These are phyloP conservation scores for Laothoe populi DNA, from an alignment of 2,888 invertebrate species.

Conservation along the genomic window DNA sequence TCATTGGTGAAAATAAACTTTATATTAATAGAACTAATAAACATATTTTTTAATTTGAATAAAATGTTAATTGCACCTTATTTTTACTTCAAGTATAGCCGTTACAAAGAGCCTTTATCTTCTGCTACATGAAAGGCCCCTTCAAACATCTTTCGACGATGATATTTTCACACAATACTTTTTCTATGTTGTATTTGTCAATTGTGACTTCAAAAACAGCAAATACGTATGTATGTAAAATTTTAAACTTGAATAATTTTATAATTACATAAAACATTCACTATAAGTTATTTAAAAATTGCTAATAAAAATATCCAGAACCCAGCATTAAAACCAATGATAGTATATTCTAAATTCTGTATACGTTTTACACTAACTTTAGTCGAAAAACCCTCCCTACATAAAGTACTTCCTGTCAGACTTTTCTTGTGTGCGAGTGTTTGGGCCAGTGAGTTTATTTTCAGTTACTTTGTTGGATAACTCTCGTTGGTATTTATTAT, in stretches of 20 bases:
- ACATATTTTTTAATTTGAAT: too few relatives aligned
- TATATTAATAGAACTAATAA: too few relatives aligned
- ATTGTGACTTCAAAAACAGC: too few relatives aligned
- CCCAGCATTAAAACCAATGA: not conserved
- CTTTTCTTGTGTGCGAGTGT: not conserved
- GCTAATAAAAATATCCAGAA: not conserved
- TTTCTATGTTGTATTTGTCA: not conserved
- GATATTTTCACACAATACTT: not conserved
- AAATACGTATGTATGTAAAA: too few relatives aligned
- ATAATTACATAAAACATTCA: not conserved
- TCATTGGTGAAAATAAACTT: too few relatives aligned
- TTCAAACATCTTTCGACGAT: too few relatives aligned
- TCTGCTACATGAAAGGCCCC: too few relatives aligned
- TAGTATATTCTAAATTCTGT: not conserved
- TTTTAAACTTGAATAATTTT: too few relatives aligned
- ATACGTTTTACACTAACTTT: not conserved
- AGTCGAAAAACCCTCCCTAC: not conserved
- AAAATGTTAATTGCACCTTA: too few relatives aligned
- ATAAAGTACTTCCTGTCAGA: not conserved
- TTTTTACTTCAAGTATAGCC: too few relatives aligned
- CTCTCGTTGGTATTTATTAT: not conserved
- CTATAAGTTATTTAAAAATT: too few relatives aligned
- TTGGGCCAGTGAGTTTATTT: not conserved
- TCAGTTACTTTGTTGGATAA: not conserved
- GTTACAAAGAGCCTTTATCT: too few relatives aligned